These are phyloP conservation scores for Macrosteles quadrilineatus DNA, from an alignment of 1,140 invertebrate genomes.

Conservation along the genomic window DNA sequence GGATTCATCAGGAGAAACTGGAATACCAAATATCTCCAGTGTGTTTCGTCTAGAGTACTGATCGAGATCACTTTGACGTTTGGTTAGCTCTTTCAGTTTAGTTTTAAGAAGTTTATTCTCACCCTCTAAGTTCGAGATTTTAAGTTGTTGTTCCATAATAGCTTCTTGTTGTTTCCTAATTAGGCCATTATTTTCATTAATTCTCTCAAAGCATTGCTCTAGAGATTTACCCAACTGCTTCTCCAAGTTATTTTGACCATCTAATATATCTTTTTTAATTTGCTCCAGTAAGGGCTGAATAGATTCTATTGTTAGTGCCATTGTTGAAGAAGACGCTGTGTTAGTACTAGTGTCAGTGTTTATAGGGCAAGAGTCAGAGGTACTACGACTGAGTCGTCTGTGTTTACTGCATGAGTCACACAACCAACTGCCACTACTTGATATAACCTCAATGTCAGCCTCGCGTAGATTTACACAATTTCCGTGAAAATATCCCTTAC, in stretches of 20 bases:
- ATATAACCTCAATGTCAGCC: constrained; percentile 5
- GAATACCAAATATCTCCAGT: constrained; percentile 26
- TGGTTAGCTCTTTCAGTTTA: not conserved
- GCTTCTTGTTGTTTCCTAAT: not conserved
- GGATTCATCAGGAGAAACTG: not conserved
- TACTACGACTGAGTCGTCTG: constrained; percentile 18
- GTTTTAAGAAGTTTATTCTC: not conserved
- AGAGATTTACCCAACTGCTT: constrained; percentile 9
- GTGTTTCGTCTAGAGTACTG: constrained; percentile 24
- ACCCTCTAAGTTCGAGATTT: not conserved
- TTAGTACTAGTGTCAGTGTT: not conserved
- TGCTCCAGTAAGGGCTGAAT: not conserved
- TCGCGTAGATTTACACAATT: not conserved
- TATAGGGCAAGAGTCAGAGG: constrained; percentile 10
- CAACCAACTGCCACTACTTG: not conserved
- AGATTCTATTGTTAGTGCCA: not conserved
- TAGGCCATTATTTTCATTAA: constrained; percentile 6
- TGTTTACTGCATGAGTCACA: constrained; percentile 3
- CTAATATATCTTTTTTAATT: constrained; percentile 14
- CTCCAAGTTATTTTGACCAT: constrained; percentile 8
- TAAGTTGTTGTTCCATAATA: not conserved
- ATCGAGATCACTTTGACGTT: constrained; percentile 17
- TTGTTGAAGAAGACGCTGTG: not conserved
- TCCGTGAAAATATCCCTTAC: constrained; percentile 3
- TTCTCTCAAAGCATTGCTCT: not conserved